Conservation (phyloP, 2,113 vertebrate species). For the Sylvilagus bachmani region DNA sequence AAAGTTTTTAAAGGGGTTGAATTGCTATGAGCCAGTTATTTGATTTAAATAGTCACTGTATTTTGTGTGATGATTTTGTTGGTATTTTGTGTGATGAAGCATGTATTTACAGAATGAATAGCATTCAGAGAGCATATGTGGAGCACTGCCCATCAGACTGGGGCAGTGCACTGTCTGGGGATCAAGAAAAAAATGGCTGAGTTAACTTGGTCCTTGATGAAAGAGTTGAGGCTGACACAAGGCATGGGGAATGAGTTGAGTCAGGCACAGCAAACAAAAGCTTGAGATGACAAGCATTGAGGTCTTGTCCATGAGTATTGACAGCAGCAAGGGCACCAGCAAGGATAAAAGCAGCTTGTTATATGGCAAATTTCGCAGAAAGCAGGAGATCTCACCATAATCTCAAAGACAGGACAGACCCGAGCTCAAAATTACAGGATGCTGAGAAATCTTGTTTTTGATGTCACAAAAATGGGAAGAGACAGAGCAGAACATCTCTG, state of each 20-base stretch:
- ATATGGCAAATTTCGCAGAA: not conserved
- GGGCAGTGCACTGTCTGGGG: not conserved
- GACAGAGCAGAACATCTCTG: not conserved
- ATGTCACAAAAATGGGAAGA: not conserved
- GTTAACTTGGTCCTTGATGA: not conserved
- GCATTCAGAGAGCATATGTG: not conserved
- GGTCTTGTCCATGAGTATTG: not conserved
- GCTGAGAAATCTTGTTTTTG: not conserved
- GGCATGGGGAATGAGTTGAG: not conserved
- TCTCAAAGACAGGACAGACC: not conserved
- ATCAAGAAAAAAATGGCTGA: not conserved
- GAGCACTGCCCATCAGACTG: not conserved
- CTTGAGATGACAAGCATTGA: not conserved
- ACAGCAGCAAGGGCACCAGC: not conserved
- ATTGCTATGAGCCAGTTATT: not conserved
- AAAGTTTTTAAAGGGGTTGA: not conserved
- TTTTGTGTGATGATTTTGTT: not conserved
- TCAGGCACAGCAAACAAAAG: not conserved
- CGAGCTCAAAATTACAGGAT: not conserved
- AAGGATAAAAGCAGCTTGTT: not conserved
- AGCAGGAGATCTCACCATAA: not conserved
- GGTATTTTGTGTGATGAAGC: not conserved
- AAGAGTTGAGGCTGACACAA: not conserved
- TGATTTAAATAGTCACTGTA: not conserved
- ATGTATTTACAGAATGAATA: not conserved